Conservation (phyloP, 2,797 vertebrate species). For the Remorina albescens region DNA sequence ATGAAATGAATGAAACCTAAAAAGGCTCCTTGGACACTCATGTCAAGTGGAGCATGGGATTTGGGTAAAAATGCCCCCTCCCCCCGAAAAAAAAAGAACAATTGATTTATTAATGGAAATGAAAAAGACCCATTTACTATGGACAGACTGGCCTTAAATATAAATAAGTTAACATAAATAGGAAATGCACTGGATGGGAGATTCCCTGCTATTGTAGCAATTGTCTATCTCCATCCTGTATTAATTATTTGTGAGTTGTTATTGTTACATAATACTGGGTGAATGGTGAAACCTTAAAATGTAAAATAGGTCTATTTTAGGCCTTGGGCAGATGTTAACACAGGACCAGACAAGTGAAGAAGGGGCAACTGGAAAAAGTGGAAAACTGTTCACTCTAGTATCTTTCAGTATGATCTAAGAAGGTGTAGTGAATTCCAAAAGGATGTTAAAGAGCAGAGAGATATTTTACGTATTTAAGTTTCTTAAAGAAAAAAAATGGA, state of each 20-base stretch:
- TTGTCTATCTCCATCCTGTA: slow-evolving; percentile 20
- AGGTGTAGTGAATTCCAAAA: slow-evolving; percentile 3
- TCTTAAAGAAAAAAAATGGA: not conserved
- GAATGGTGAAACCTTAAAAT: slow-evolving; percentile 48
- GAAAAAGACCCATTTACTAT: slow-evolving; percentile 14
- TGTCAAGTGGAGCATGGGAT: not conserved
- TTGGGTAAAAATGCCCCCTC: slow-evolving; percentile 5
- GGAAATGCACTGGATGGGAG: slow-evolving; percentile 43
- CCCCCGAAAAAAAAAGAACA: slow-evolving; percentile 19
- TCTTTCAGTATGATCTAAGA: slow-evolving; percentile 3
- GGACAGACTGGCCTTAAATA: slow-evolving; percentile 11
- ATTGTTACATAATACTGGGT: slow-evolving; percentile 56
- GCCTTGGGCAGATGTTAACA: slow-evolving; percentile 22
- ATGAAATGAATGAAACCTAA: slow-evolving; percentile 2
- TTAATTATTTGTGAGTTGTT: slow-evolving; percentile 63
- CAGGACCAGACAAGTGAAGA: slow-evolving; percentile 35
- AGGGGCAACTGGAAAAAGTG: slow-evolving; percentile 23
- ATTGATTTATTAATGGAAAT: slow-evolving; percentile 48
- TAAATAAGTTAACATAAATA: too few species aligned
- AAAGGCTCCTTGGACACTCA: slow-evolving; percentile 12
- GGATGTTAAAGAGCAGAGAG: not conserved
- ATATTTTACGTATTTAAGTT: not conserved
- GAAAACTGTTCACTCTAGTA: slow-evolving; percentile 9
- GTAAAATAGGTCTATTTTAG: slow-evolving; percentile 50
- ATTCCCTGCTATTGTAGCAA: slow-evolving; percentile 37